Conservation (phyloP, 2,888 invertebrate genomes). For the Celastrina argiolus region DNA sequence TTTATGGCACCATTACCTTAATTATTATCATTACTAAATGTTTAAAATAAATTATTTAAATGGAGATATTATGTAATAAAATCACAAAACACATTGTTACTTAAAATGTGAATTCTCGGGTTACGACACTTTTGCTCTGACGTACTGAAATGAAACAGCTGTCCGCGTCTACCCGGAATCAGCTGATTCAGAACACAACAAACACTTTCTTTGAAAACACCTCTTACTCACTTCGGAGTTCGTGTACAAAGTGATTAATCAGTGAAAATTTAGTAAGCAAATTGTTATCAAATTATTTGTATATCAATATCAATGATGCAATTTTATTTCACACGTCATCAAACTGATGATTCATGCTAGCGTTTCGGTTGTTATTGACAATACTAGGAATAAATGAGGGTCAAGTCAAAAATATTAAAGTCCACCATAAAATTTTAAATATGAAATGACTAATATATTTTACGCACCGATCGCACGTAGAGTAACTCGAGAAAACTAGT, state of each 20-base stretch:
- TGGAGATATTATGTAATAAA: background rate
- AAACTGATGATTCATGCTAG: conserved; percentile 36
- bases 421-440: background rate
- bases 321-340: conserved; percentile 34
- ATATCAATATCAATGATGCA: conserved; percentile 28
- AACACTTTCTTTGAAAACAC: conserved; percentile 33
- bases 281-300: conserved; percentile 20
- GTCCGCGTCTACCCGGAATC: conserved; percentile 41
- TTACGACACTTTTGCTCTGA: background rate
- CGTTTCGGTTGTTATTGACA: background rate
- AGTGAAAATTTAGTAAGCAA: background rate
- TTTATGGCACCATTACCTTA: background rate
- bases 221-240: conserved; percentile 39
- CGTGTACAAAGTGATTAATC: conserved; percentile 39
- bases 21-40: background rate
- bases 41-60: no score
- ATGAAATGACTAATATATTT: background rate
- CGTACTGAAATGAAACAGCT: conserved; percentile 22
- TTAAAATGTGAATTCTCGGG: background rate
- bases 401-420: background rate
- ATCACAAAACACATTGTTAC: background rate
- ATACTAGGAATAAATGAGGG: background rate
- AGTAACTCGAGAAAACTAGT: background rate
- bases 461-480: background rate
- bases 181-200: conserved; percentile 30